Evolutionary conservation across 2,797 vertebrate genomes (phyloP).

Genomic region (Neosilurus mollespiculum): DNA sequence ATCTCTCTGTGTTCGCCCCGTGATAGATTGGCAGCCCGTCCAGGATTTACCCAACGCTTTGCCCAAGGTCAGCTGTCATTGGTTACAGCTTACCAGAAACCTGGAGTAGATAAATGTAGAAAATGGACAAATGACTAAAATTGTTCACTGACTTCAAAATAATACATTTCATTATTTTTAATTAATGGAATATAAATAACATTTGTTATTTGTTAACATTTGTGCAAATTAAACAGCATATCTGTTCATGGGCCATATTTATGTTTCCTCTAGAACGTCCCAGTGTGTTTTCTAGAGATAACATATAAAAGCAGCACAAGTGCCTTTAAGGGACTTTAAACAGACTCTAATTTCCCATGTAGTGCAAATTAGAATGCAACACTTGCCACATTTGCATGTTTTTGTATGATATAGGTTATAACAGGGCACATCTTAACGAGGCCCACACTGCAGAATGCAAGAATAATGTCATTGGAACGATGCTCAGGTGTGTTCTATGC

Average conservation of each 20-base stretch:
- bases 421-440: background rate
- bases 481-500: conserved; percentile 15
- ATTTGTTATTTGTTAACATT: background rate
- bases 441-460: background rate
- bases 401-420: background rate
- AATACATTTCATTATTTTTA: background rate
- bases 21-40: no score
- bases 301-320: background rate
- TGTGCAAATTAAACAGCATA: background rate
- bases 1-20: no score
- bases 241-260: background rate
- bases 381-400: background rate
- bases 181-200: background rate
- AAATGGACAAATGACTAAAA: background rate
- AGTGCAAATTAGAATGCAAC: background rate
- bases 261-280: background rate
- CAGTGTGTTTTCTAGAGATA: background rate
- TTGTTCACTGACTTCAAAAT: background rate
- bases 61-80: no score
- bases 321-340: background rate
- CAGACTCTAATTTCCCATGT: no score
- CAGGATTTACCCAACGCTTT: no score
- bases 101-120: no score
- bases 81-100: no score
- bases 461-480: background rate